These are phyloP conservation scores for Xiphophorus hellerii DNA, from an alignment of 2,113 vertebrate species.

Conservation along the genomic window DNA sequence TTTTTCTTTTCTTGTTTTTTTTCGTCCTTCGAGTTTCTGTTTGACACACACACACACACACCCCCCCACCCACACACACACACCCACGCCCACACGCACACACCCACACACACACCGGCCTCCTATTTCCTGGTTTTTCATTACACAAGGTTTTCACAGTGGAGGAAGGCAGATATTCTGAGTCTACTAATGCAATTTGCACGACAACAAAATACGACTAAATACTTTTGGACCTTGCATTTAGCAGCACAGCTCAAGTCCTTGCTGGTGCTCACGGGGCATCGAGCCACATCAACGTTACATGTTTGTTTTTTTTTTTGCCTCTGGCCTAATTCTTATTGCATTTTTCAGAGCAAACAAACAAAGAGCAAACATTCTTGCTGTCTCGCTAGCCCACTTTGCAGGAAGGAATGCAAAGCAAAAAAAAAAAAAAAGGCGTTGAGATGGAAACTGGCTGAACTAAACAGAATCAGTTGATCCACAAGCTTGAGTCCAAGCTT, in stretches of 20 bases:
- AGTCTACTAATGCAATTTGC: slow-evolving; percentile 52
- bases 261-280: slow-evolving; percentile 18
- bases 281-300: slow-evolving; percentile 41
- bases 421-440: slow-evolving; percentile 50
- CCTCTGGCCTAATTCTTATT: slow-evolving; percentile 68
- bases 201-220: slow-evolving; percentile 45
- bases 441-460: slow-evolving; percentile 50
- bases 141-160: slow-evolving; percentile 36
- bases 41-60: not conserved
- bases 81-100: no score
- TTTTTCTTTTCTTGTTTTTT: not conserved
- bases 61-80: not conserved
- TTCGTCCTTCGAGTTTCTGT: not conserved
- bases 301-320: slow-evolving; percentile 47
- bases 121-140: slow-evolving; percentile 59
- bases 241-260: slow-evolving; percentile 57
- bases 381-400: slow-evolving; percentile 53
- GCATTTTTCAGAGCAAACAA: slow-evolving; percentile 59
- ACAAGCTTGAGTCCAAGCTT: slow-evolving; percentile 8
- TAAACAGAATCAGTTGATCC: slow-evolving; percentile 41
- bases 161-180: slow-evolving; percentile 48
- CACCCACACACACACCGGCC: slow-evolving; percentile 4
- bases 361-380: slow-evolving; percentile 61
- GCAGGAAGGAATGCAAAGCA: slow-evolving; percentile 34
- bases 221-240: slow-evolving; percentile 41